Evolutionary conservation across 2,797 vertebrate genomes (phyloP).

Genomic region (Acanthurus lineatus): DNA sequence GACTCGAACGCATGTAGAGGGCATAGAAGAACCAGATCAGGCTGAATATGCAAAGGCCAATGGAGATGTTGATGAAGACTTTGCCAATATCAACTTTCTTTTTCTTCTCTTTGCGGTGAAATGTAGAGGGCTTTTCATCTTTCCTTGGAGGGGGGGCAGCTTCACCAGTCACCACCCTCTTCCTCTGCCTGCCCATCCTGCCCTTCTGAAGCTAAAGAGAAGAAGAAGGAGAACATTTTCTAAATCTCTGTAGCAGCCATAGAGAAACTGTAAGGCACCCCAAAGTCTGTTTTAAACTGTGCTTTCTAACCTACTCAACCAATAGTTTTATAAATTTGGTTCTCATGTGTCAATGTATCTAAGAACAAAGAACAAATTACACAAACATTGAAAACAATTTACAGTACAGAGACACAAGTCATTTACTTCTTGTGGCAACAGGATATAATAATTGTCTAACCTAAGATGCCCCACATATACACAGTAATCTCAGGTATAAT

Average conservation of each 20-base stretch:
- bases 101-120: constrained; percentile 86
- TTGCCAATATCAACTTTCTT: constrained; percentile 87
- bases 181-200: constrained; percentile 87
- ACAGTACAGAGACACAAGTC: too few relatives aligned
- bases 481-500: background rate
- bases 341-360: background rate
- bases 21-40: constrained; percentile 89
- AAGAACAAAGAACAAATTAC: background rate
- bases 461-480: background rate
- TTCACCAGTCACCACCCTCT: constrained; percentile 82
- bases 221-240: background rate
- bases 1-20: constrained; percentile 84
- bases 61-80: constrained; percentile 89
- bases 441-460: background rate
- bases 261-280: background rate
- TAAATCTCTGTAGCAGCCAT: background rate
- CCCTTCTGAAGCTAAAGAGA: constrained; percentile 65
- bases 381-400: background rate
- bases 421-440: background rate
- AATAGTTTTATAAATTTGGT: background rate
- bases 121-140: constrained; percentile 81
- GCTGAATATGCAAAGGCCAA: constrained; percentile 88
- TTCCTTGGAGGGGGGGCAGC: constrained; percentile 78
- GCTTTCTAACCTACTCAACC: background rate
- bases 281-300: background rate